Percentiles rank a stretch among this genome's conserved stretches.
These are phyloP conservation scores for Rhadinocentrus ornatus DNA, from an alignment of 2,797 vertebrate genomes.

Conservation along the genomic window DNA sequence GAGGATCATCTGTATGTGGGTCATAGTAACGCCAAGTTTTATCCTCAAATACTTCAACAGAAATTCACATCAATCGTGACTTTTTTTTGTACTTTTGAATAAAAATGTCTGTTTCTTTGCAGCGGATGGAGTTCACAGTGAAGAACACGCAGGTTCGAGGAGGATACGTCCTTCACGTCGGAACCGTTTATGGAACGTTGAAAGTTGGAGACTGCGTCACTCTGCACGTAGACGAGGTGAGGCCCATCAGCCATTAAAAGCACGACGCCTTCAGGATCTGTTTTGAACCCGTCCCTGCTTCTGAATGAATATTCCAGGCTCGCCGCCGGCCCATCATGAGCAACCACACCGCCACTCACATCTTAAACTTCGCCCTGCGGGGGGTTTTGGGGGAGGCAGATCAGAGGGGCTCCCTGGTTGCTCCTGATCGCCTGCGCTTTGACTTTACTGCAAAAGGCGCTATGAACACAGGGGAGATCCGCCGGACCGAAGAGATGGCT, in stretches of 20 bases:
- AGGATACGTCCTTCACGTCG: conserved; percentile 94
- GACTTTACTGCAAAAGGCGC: conserved; percentile 98
- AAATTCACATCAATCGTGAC: neutral
- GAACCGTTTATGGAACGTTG: conserved; percentile 90
- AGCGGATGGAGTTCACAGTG: conserved; percentile 96
- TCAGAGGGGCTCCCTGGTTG: conserved; percentile 95
- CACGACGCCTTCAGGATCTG: neutral
- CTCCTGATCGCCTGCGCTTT: conserved; percentile 92
- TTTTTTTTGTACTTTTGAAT: no score
- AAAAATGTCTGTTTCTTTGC: conserved; percentile 3
- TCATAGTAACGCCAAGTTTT: neutral
- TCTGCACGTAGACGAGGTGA: conserved; percentile 93
- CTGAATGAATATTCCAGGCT: conserved; percentile 74
- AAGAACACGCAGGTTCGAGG: conserved; percentile 96
- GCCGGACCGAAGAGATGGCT: conserved; percentile 88
- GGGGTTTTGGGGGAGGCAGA: conserved; percentile 94
- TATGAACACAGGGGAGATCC: conserved; percentile 90
- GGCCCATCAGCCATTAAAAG: neutral
- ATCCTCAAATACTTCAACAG: neutral
- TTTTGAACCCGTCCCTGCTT: neutral
- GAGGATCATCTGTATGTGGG: neutral
- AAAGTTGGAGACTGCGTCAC: conserved; percentile 90
- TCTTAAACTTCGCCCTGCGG: conserved; percentile 94
- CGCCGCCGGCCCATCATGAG: conserved; percentile 94
- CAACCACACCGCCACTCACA: conserved; percentile 97